Base-by-base conservation (phyloP, 1,140 invertebrate genomes). In the Dendroctonus ponderosae region DNA sequence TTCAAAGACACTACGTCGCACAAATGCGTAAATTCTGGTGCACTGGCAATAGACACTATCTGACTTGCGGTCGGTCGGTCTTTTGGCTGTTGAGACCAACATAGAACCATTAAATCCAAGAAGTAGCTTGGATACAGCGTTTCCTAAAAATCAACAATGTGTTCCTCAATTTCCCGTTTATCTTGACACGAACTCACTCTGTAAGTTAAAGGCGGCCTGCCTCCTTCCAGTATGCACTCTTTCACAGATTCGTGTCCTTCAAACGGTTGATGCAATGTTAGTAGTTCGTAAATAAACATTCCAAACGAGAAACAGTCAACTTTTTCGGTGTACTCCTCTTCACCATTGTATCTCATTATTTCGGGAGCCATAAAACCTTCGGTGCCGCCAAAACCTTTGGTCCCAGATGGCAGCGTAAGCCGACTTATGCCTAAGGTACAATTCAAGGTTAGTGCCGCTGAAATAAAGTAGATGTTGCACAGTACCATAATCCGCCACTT, bases 321-420 rank as follows among this genome's bases (percentile, higher is more conserved):
- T 84, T 98, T 99, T 78, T 98, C 96, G 0, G 96, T 98, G 74
- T 99, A 99, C 71, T 97, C 96, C 79, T 98, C 95, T 79, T 99
- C 97, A 0, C 97, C 97, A 79, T 98, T 98, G 79, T 96, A 97
- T 53, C 93, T 86, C 80, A 99, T 94, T 66, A 99, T 99, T 82
- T 99, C 97, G 0, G 97, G 97, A 8, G 97, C 97, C 93, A 99
- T 99, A 77, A 98, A 99, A 1, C 96, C 95, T 79, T 96, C 93
- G 0, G 94, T 96, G 0, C 94, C 97, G 7, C 96, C 97, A 82
- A 98, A 99, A 6, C 97, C 97, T 79, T 98, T 98, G 0, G 94
- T 94, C 14, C 95, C 92, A 11, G 93, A 93, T 7, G 94, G 91
- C 58, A 91, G 82, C 0, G 92, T 91, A 56, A 93, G 80, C 37